phyloP scores from a whole-genome alignment of 2,888 invertebrate genomes.

The Bhutanitis thaidina region DNA sequence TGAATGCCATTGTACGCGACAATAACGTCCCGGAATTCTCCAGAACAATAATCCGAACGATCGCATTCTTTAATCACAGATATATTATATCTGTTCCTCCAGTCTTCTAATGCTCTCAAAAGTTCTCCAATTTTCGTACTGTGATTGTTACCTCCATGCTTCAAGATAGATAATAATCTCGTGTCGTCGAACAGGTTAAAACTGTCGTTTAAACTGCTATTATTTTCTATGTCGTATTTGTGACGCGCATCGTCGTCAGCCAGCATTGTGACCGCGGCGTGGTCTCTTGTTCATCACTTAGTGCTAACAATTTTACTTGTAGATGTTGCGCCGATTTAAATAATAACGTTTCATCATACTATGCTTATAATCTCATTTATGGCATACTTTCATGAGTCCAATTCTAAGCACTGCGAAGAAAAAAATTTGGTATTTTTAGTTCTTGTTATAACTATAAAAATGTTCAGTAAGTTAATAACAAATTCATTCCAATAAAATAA shows the following conservation, averaged over 20 bases:
- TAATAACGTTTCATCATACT: too few relatives aligned
- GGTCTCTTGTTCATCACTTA: constrained; percentile 53
- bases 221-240: constrained; percentile 24
- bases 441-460: too few relatives aligned
- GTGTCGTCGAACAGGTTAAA: constrained; percentile 55
- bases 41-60: constrained; percentile 77
- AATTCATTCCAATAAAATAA: too few relatives aligned
- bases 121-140: constrained; percentile 54
- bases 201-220: constrained; percentile 34
- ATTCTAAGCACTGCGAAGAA: too few relatives aligned
- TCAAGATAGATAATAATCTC: constrained; percentile 52
- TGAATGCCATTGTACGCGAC: constrained; percentile 85
- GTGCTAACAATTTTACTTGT: constrained; percentile 13
- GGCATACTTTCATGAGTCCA: too few relatives aligned
- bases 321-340: background rate
- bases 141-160: constrained; percentile 38
- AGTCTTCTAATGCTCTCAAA: constrained; percentile 56
- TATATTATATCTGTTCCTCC: constrained; percentile 54
- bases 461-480: too few relatives aligned
- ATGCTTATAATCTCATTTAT: too few relatives aligned
- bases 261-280: constrained; percentile 46
- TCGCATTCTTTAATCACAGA: constrained; percentile 62
- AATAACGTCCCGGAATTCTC: constrained; percentile 80
- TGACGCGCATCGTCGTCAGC: constrained; percentile 50
- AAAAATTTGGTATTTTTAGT: too few relatives aligned